Evolutionary conservation across 2,113 vertebrate species (phyloP), one percentile per base, ranked within the genome.

Genomic region (Sylvilagus bachmani): DNA sequence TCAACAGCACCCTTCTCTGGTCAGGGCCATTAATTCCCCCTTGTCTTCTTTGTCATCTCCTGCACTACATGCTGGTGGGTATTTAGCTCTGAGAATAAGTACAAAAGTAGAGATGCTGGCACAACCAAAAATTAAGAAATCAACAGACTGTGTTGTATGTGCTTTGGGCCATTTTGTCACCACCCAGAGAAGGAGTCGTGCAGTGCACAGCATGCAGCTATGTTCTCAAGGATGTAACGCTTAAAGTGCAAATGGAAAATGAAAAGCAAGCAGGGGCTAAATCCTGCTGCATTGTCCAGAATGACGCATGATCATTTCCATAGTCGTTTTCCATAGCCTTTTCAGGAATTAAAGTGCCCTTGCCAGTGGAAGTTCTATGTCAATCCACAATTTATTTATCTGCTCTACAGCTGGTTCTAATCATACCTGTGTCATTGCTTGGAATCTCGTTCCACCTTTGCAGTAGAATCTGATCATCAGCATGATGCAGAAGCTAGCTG

Each of bases 171-270:
- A 4, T 38, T 53, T 36, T 9, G n/a, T 67, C 85, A 53, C 31
- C 31, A 14, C 2, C 38, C 24, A 10, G 16, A 22, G 25, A 70
- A 84, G 49, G 44, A 38, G 33, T 10, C 2, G 0, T 1, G 11
- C 29, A 31, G 22, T 4, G 10, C 5, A 0, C 12, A 0, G 19
- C 51, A 13, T 0, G 0, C 22, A 74, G 9, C 12, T 17, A 7
- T 1, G 2, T 13, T 49, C 62, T 62, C 44, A 27, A 24, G 11
- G 25, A 53, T 1, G 49, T 4, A 78, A 13, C n/a, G 10, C n/a
- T 38, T 21, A 21, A 44, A 77, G 36, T 6, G 13, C 10, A 0
- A 10, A 25, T 4, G 53, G 91, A 51, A 67, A 64, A 17, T 36
- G 11, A 77, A 81, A 71, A 27, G 6, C 10, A 29, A 2, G 21